Percentiles rank a stretch among this genome's conserved stretches.
phyloP scores from a whole-genome alignment of 2,888 invertebrate species.

The Macrosiphum euphorbiae region DNA sequence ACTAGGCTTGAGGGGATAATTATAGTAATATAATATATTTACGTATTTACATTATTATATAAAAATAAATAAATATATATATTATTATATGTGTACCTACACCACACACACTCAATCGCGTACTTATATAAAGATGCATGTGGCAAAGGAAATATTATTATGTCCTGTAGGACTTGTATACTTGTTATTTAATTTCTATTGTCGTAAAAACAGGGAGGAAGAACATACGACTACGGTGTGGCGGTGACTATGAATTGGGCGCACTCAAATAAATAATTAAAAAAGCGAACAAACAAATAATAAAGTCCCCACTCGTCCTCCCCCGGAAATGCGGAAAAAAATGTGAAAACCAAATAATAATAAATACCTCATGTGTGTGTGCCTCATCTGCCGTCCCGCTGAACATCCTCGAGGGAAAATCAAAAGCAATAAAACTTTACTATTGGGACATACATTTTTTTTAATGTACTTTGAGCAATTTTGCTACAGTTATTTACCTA shows the following conservation, averaged over 20 bases:
- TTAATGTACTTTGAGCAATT: background rate
- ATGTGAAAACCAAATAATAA: background rate
- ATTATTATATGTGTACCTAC: background rate
- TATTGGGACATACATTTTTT: conserved; percentile 50
- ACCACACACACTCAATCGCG: background rate
- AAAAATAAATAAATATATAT: background rate
- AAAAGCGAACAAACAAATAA: conserved; percentile 42
- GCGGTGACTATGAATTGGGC: conserved; percentile 36
- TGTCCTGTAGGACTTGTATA: background rate
- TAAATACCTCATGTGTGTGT: conserved; percentile 1
- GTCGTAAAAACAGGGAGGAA: background rate
- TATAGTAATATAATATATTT: no score
- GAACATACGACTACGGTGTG: background rate
- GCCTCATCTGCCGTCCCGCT: background rate
- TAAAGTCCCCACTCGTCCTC: background rate
- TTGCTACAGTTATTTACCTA: background rate
- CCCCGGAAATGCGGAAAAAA: background rate
- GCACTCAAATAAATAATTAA: conserved; percentile 40
- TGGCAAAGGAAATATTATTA: background rate
- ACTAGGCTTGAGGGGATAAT: no score
- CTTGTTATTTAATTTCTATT: conserved; percentile 49
- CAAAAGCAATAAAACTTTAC: conserved; percentile 61
- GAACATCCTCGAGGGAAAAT: conserved; percentile 34
- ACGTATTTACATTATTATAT: no score
- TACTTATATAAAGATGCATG: background rate